Percentiles rank a stretch among this genome's conserved stretches.
Conservation (phyloP, 2,113 vertebrate species). For the Eonycteris spelaea region DNA sequence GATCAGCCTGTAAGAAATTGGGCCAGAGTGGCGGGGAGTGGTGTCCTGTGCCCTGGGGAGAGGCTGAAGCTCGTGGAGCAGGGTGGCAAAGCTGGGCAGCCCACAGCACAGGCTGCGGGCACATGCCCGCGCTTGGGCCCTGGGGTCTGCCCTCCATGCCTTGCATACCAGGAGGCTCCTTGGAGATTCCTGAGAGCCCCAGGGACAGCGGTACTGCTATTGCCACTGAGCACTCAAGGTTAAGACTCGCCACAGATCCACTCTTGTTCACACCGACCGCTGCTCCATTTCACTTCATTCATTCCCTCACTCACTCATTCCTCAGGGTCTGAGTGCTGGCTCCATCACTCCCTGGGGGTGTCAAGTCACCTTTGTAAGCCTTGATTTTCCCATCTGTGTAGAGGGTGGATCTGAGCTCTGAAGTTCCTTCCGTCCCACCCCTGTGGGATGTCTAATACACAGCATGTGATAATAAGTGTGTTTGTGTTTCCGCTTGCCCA, state of each 20-base stretch:
- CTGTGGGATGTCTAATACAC: background rate
- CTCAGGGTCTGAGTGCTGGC: background rate
- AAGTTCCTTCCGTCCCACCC: background rate
- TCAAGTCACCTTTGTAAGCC: background rate
- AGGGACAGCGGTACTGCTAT: background rate
- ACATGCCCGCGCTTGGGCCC: background rate
- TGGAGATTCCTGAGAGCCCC: background rate
- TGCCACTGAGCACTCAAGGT: background rate
- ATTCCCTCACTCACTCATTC: background rate
- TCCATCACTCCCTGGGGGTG: background rate
- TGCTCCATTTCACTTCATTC: background rate
- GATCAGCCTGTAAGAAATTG: conserved; percentile 52
- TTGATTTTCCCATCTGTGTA: background rate
- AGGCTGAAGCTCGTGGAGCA: background rate
- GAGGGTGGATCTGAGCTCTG: background rate
- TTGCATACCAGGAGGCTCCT: background rate
- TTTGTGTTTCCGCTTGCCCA: background rate
- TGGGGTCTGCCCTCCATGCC: background rate
- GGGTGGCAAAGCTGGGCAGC: background rate
- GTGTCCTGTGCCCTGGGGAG: conserved; percentile 16
- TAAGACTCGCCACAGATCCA: background rate
- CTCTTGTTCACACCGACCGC: background rate
- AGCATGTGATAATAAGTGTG: background rate
- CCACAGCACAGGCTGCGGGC: background rate
- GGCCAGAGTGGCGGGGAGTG: conserved; percentile 40